These are phyloP conservation scores for Scaptomyza graminum DNA, from an alignment of 1,140 invertebrate species.

Conservation along the genomic window DNA sequence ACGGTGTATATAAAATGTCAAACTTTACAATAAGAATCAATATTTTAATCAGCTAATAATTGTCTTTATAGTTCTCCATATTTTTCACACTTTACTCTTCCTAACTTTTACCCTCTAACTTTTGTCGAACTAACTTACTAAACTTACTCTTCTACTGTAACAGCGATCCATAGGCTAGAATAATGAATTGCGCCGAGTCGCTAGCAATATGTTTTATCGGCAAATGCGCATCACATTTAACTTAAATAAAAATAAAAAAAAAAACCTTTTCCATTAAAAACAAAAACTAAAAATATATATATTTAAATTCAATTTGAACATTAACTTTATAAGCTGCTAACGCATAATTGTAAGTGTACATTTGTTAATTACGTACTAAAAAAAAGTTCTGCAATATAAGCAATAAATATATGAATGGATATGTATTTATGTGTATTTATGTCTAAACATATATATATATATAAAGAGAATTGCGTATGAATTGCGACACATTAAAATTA, in stretches of 20 bases:
- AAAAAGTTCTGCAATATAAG: slow-evolving; percentile 57
- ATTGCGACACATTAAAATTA: slow-evolving; percentile 15
- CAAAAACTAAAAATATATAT: slow-evolving; percentile 1
- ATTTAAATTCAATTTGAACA: slow-evolving; percentile 28
- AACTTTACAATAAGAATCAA: slow-evolving; percentile 24
- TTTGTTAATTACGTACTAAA: slow-evolving; percentile 75
- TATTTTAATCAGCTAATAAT: background rate
- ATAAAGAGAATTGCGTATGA: slow-evolving; percentile 50
- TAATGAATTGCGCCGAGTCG: slow-evolving; percentile 63
- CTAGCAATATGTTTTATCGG: slow-evolving; percentile 30
- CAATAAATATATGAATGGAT: slow-evolving; percentile 47
- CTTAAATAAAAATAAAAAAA: background rate
- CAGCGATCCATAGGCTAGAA: slow-evolving; percentile 67
- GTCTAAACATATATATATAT: slow-evolving; percentile 54
- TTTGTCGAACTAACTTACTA: slow-evolving; percentile 38
- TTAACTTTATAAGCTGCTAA: slow-evolving; percentile 60
- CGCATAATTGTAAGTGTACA: slow-evolving; percentile 70
- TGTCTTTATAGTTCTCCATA: background rate
- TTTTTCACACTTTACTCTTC: slow-evolving; percentile 22
- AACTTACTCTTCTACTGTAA: background rate
- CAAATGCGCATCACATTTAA: slow-evolving; percentile 43
- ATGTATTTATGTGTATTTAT: slow-evolving; percentile 37
- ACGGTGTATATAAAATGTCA: slow-evolving; percentile 59
- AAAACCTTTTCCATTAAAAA: slow-evolving; percentile 44
- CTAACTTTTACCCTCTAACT: slow-evolving; percentile 23